Evolutionary conservation across 2,888 invertebrate species (phyloP), one percentile per base, ranked within the genome.

Genomic region (Drosophila infuscata): DNA sequence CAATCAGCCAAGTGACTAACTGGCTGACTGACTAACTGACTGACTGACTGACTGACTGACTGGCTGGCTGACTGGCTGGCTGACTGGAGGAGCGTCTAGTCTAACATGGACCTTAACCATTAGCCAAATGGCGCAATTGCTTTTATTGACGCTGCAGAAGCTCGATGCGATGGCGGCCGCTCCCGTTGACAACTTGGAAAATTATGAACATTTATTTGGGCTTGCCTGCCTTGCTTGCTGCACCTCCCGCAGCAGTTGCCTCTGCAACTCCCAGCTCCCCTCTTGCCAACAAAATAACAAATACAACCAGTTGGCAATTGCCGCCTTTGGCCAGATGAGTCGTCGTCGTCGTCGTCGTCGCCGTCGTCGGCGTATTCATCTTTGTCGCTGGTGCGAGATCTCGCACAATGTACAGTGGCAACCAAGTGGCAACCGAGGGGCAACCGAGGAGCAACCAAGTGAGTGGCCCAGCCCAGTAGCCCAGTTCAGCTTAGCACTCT

Each of bases 181-280:
- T 88, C 88, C 88, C 88, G 88, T 89, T 89, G 87, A 89, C 87
- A 88, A 88, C 85, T 85, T 74, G 76, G 52, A 89, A 82, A 88
- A 89, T 88, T 88, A 88, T 88, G 91, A 91, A 91, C 91, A 91
- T 91, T 91, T 79, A 73, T 90, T 79, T 84, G 91, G 91, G 91
- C 91, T 91, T 91, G 85, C 77, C 90, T 63, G 33, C 52, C 51
- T 35, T 46, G 15, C 46, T 46, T 58, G 74, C 73, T 65, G 75
- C 72, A 73, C 71, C 81, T 69, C 70, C 73, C 67, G 63, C 82
- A 65, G 63, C 66, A 52, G 59, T 65, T 64, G 25, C 30, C 30
- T 25, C 51, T 36, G 12, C 30, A 61, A 4, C 8, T 8, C 12
- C 2, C 7, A 2, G 17, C 17, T 25, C 29, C 36, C 32, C 49